phyloP scores from a whole-genome alignment of 2,797 vertebrate genomes.

The Spinus olivaceus region DNA sequence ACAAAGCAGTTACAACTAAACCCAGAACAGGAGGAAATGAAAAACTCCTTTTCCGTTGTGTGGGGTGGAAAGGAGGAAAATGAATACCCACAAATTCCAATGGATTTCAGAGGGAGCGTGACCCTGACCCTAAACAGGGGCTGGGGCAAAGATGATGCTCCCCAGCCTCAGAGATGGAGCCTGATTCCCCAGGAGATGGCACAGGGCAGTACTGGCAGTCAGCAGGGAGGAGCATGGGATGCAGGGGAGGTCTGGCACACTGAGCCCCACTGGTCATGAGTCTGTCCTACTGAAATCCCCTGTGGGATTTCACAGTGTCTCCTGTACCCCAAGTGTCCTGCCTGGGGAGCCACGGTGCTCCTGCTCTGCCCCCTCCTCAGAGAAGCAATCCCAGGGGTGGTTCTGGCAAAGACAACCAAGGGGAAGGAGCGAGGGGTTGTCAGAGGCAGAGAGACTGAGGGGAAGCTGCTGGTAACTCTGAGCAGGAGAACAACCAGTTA shows the following conservation, averaged over 20 bases:
- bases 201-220: not conserved
- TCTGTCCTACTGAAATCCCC: not conserved
- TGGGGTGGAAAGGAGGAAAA: not conserved
- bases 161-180: not conserved
- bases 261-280: not conserved
- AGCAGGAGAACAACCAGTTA: not conserved
- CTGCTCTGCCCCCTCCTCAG: not conserved
- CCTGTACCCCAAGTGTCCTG: not conserved
- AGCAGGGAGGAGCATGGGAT: not conserved
- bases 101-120: not conserved
- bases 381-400: not conserved
- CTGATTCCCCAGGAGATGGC: not conserved
- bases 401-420: not conserved
- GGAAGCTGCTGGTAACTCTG: not conserved
- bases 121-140: not conserved
- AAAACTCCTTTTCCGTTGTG: not conserved
- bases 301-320: not conserved
- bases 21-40: not conserved
- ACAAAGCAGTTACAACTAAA: not conserved
- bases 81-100: not conserved
- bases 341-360: not conserved
- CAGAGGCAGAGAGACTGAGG: not conserved
- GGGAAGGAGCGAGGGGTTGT: fast-evolving
- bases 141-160: not conserved
- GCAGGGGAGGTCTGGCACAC: not conserved